Evolutionary conservation across 2,888 invertebrate genomes (phyloP), one percentile per base, ranked within the genome.

Genomic region (Spisula subtruncata): DNA sequence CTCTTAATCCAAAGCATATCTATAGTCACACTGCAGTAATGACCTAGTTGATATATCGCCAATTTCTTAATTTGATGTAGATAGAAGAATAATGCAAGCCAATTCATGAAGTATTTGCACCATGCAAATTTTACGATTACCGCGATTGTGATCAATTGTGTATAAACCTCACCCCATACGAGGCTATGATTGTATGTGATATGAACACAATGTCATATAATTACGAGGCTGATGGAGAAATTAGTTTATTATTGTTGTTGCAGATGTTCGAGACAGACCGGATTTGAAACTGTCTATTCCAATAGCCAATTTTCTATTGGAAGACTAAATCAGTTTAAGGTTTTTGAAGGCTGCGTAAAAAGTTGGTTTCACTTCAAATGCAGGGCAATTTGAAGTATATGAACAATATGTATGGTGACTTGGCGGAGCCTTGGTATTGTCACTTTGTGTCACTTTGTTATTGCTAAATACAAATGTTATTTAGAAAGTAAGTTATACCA

Each of bases 121-220:
- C 60, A 66, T 66, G 60, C 60, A 66, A 66, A 66, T 66, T 66
- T 66, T 25, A 66, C 60, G 60, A 66, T 66, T 66, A 66, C 60
- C 10, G n/a, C 25, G 60, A 66, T 66, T 66, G 60, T 25, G 25
- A 66, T 66, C 60, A 25, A 66, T 66, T 66, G 60, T 66, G 60
- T 66, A 66, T n/a, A 25, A 66, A 66, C 60, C 25, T 10, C n/a
- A 66, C 60, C 60, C 60, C 25, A 25, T 25, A 66, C n/a, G 60
- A 66, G 60, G n/a, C 25, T 10, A 25, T 66, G 60, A 66, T 66
- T 66, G 25, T 25, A 25, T 66, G 5, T 25, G 60, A 66, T 66
- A 66, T 20, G n/a, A 66, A 66, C 60, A 66, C 60, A 66, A 25
- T 66, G 25, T 25, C n/a, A 66, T 66, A 66, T 66, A 66, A 66